Conservation (phyloP, 1,140 invertebrate genomes). For the Diploscapter pachys region DNA sequence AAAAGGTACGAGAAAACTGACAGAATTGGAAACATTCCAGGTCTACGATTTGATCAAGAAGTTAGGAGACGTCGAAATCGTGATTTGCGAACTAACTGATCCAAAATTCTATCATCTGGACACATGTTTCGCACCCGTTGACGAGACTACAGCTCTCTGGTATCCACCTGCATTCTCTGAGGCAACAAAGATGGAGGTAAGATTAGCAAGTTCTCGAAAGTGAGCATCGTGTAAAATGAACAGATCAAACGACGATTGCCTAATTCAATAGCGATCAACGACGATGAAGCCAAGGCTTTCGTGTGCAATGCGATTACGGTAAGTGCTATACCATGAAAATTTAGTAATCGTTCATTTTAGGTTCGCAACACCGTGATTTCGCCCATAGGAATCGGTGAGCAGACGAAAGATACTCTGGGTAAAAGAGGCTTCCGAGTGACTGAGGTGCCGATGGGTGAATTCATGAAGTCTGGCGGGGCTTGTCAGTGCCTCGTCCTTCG, state of each 20-base stretch:
- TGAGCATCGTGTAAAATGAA: neutral
- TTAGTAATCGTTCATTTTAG: no score
- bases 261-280: constrained; percentile 51
- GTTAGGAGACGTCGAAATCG: constrained; percentile 50
- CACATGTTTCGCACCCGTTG: constrained; percentile 55
- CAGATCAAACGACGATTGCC: constrained; percentile 51
- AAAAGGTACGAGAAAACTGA: neutral
- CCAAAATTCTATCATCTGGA: constrained; percentile 56
- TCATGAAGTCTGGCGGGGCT: constrained; percentile 58
- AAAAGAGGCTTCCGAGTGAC: constrained; percentile 45
- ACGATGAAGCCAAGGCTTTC: constrained; percentile 51
- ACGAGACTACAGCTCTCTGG: constrained; percentile 49
- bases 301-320: constrained; percentile 56
- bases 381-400: constrained; percentile 46
- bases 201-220: neutral
- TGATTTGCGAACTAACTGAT: constrained; percentile 49
- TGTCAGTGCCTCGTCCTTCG: constrained; percentile 58
- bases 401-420: constrained; percentile 40
- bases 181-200: constrained; percentile 50
- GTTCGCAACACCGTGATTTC: constrained; percentile 49
- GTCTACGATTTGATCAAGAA: constrained; percentile 45
- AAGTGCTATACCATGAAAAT: constrained; percentile 21
- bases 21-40: constrained; percentile 32
- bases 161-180: constrained; percentile 52
- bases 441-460: constrained; percentile 58